These are phyloP conservation scores for Grantiella picta DNA, from an alignment of 2,113 vertebrate genomes.

Conservation along the genomic window DNA sequence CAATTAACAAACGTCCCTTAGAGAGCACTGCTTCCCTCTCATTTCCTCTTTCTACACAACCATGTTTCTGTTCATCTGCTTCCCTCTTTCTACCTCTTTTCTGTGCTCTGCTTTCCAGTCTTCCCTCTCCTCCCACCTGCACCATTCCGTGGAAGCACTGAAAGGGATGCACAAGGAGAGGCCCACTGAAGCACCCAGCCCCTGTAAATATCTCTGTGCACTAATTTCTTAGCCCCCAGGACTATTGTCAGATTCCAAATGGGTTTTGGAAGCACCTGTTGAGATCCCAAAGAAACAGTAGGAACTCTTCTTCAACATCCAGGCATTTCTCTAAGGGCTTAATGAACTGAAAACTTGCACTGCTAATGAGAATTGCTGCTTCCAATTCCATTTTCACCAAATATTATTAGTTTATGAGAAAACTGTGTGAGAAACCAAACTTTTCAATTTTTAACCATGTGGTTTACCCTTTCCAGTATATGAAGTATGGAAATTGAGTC, in stretches of 20 bases:
- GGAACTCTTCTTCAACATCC: not conserved
- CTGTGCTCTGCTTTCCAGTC: not conserved
- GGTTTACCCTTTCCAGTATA: not conserved
- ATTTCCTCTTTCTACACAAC: not conserved
- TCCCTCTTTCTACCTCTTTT: not conserved
- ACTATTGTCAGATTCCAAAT: not conserved
- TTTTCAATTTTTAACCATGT: not conserved
- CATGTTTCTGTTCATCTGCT: not conserved
- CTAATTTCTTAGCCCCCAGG: not conserved
- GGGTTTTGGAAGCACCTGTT: not conserved
- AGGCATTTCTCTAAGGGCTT: not conserved
- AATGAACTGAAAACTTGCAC: not conserved
- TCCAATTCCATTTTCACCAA: not conserved
- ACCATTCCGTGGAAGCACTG: not conserved
- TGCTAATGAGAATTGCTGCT: not conserved
- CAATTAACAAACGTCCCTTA: not conserved
- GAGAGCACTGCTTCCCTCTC: not conserved
- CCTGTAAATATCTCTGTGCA: not conserved
- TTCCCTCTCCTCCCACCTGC: not conserved
- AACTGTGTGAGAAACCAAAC: not conserved
- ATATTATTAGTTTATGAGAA: not conserved
- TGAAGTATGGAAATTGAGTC: not conserved
- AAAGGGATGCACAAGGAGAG: not conserved
- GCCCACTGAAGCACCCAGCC: not conserved
- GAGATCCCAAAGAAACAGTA: not conserved